These are phyloP conservation scores for Spodoptera littoralis DNA, from an alignment of 2,888 invertebrate species.

Conservation along the genomic window DNA sequence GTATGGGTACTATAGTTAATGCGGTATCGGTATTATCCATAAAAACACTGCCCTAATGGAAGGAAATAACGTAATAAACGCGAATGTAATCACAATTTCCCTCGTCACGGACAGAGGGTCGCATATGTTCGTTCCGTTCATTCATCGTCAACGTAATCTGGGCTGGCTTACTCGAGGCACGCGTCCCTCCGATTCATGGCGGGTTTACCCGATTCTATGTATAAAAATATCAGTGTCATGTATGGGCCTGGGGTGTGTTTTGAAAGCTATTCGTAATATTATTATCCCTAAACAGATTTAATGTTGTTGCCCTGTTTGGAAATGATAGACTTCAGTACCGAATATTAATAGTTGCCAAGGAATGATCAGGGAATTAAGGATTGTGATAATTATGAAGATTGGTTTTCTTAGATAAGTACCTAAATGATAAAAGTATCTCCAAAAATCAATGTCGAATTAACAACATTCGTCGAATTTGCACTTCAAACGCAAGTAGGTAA, in stretches of 20 bases:
- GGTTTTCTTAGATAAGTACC: too few species aligned
- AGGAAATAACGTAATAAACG: slow-evolving; percentile 77
- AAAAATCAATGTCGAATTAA: too few species aligned
- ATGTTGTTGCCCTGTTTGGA: too few species aligned
- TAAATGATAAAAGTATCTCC: too few species aligned
- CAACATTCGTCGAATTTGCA: too few species aligned
- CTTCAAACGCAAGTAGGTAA: too few species aligned
- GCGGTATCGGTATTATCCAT: slow-evolving; percentile 45
- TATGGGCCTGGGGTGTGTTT: slow-evolving; percentile 18
- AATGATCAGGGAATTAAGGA: too few species aligned
- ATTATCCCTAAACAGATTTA: too few species aligned
- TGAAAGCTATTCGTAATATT: neutral
- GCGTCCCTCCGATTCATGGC: slow-evolving; percentile 73
- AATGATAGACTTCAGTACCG: too few species aligned
- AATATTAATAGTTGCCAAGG: too few species aligned
- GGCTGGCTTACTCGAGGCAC: slow-evolving; percentile 68
- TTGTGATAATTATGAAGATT: too few species aligned
- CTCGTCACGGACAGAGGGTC: slow-evolving; percentile 63
- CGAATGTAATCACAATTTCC: slow-evolving; percentile 75
- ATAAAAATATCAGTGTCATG: slow-evolving; percentile 64
- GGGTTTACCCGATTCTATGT: slow-evolving; percentile 70
- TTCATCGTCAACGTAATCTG: slow-evolving; percentile 70
- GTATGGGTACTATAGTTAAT: slow-evolving; percentile 19
- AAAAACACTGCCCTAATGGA: slow-evolving; percentile 67
- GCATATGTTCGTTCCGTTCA: slow-evolving; percentile 61